Percentiles rank a stretch among this genome's conserved stretches.
phyloP scores from a whole-genome alignment of 2,113 vertebrate species.

The Anguilla japonica region DNA sequence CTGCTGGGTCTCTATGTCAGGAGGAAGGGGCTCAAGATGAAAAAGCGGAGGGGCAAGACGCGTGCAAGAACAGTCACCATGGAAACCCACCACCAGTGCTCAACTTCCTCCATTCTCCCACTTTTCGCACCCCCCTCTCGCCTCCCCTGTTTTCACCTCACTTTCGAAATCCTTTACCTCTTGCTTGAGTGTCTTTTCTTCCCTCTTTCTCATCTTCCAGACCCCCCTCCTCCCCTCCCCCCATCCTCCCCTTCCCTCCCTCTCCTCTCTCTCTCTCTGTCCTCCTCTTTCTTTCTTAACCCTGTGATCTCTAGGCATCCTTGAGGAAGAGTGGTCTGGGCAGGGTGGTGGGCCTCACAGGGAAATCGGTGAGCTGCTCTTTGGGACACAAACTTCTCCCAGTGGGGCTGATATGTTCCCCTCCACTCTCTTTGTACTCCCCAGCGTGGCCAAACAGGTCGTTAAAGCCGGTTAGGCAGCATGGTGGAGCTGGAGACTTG shows the following conservation, averaged over 20 bases:
- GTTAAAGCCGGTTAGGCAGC: slow-evolving; percentile 30
- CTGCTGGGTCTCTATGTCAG: slow-evolving; percentile 47
- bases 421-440: background rate
- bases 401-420: background rate
- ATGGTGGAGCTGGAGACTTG: slow-evolving; percentile 24
- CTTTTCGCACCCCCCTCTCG: slow-evolving; percentile 29
- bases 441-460: slow-evolving; percentile 5
- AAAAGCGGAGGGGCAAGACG: slow-evolving; percentile 24
- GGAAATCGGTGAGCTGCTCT: background rate
- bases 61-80: slow-evolving; percentile 52
- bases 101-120: slow-evolving; percentile 33
- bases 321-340: background rate
- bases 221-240: background rate
- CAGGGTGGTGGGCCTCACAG: background rate
- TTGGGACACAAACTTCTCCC: background rate
- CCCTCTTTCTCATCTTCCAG: slow-evolving; percentile 8
- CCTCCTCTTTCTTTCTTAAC: background rate
- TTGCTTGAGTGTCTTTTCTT: background rate
- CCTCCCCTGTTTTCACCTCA: slow-evolving; percentile 47
- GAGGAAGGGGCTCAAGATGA: slow-evolving; percentile 16
- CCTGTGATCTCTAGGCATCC: background rate
- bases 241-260: background rate
- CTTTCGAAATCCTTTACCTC: slow-evolving; percentile 31
- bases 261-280: background rate
- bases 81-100: slow-evolving; percentile 53